Base-by-base conservation (phyloP, 2,888 invertebrate genomes). In the Erebia epiphron region DNA sequence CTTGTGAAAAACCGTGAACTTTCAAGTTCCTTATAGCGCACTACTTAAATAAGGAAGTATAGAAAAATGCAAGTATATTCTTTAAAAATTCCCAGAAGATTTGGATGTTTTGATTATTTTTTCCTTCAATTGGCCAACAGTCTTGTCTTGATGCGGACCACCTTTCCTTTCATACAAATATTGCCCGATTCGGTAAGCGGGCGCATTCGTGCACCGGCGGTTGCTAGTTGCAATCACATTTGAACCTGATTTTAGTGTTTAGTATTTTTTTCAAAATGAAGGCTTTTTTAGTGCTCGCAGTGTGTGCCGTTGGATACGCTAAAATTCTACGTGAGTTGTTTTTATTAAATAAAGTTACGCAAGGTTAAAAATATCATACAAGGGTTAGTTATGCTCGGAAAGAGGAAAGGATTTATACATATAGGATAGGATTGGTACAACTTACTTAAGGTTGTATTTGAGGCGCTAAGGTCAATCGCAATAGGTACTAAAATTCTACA, bases 261-360 rank as follows among this genome's bases (percentile, higher is more conserved):
- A 54, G 26, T 70, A 71, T 64, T 71, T 69, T 75, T 62, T 70
- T 58, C 35, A 86, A 78, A 77, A 89, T 89, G 90, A 89, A 87
- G 83, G 83, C 87, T 83, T 71, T 87, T 18, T 61, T 87, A 64
- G 71, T 87, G 76, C 60, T 89, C 7, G 75, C 82, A 57, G 72
- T 86, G 41, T 86, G 84, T 82, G 82, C 79, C 72, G 79, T 82
- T 54, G 87, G 80, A 68, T 82, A 85, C 46, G 87, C 87, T 65
- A 88, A 86, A 85, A 85, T 89, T 62, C 81, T 88, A n/a, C 92
- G 92, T 92, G 81, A 90, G 92, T 91, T 77, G 67, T 68, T 54
- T 62, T 50, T 13, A 43, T 61, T 72, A 56, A 21, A 43, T 35
- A 35, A 35, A 35, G 35, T 35, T 7, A 35, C 35, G 35, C 7